Percentiles rank a stretch among this genome's conserved stretches.
Conservation (phyloP, 2,113 vertebrate genomes). For the Gorsachius goisagi region DNA sequence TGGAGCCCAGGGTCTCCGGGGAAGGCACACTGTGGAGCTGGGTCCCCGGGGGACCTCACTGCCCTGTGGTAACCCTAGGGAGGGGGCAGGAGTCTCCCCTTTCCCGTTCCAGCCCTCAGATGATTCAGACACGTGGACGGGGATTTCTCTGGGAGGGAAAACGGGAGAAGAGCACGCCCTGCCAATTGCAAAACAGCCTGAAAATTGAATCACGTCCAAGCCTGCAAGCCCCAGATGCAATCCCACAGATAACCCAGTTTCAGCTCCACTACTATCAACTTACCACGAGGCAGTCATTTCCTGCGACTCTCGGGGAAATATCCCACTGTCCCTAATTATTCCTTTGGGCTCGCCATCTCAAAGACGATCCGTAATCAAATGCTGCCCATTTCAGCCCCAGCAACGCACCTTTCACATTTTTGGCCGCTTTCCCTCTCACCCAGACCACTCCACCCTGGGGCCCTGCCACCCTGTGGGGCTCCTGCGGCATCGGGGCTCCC, state of each 20-base stretch:
- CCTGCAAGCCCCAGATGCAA: conserved; percentile 49
- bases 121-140: background rate
- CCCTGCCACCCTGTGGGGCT: background rate
- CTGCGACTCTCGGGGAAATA: conserved; percentile 42
- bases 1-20: accelerated
- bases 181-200: conserved; percentile 25
- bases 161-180: conserved; percentile 5
- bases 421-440: background rate
- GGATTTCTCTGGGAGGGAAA: conserved; percentile 14
- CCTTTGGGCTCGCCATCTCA: background rate
- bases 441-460: background rate
- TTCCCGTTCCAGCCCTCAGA: background rate
- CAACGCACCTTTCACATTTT: background rate
- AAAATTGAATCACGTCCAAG: conserved; percentile 46
- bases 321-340: conserved; percentile 52
- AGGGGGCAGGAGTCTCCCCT: background rate
- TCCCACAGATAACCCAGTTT: conserved; percentile 60
- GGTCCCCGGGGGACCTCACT: background rate
- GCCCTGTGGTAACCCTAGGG: background rate
- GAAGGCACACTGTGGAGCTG: background rate
- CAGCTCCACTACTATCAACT: conserved; percentile 54
- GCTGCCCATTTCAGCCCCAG: background rate
- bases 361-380: conserved; percentile 10
- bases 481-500: accelerated
- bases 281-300: conserved; percentile 50